Percentiles rank a stretch among this genome's conserved stretches.
Evolutionary conservation across 2,888 invertebrate genomes (phyloP).

Genomic region (Drosophila hamatofila): DNA sequence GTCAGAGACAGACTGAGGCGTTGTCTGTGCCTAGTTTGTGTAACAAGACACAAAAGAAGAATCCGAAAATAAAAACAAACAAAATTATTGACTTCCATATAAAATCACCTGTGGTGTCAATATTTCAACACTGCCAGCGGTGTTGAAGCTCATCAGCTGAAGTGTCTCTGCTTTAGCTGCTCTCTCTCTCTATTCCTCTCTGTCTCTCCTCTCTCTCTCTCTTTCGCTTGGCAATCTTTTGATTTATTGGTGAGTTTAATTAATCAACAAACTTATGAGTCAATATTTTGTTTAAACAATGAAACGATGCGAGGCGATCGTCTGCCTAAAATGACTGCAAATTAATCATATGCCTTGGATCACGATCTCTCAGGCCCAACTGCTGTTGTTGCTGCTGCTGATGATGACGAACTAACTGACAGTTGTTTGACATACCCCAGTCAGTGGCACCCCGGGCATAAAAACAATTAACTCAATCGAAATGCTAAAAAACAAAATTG

Average conservation of each 20-base stretch:
- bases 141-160: slow-evolving; percentile 73
- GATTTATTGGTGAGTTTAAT: slow-evolving; percentile 79
- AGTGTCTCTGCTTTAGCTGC: slow-evolving; percentile 45
- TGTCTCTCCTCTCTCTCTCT: slow-evolving; percentile 11
- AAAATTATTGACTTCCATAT: slow-evolving; percentile 69
- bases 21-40: slow-evolving; percentile 50
- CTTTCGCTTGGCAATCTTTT: slow-evolving; percentile 48
- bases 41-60: slow-evolving; percentile 49
- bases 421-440: slow-evolving; percentile 81
- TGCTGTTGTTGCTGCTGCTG: slow-evolving; percentile 28
- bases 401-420: slow-evolving; percentile 79
- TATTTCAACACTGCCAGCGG: slow-evolving; percentile 82
- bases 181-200: background rate
- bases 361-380: slow-evolving; percentile 55
- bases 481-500: slow-evolving; percentile 63
- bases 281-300: slow-evolving; percentile 75
- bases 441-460: slow-evolving; percentile 69
- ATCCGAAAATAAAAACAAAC: slow-evolving; percentile 26
- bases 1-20: slow-evolving; percentile 25
- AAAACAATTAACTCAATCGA: slow-evolving; percentile 77
- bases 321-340: slow-evolving; percentile 69
- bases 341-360: slow-evolving; percentile 72
- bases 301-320: slow-evolving; percentile 43
- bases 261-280: slow-evolving; percentile 77
- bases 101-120: slow-evolving; percentile 82